Evolutionary conservation across 2,888 invertebrate species (phyloP), one percentile per base, ranked within the genome.

Genomic region (Acrobasis consociella): DNA sequence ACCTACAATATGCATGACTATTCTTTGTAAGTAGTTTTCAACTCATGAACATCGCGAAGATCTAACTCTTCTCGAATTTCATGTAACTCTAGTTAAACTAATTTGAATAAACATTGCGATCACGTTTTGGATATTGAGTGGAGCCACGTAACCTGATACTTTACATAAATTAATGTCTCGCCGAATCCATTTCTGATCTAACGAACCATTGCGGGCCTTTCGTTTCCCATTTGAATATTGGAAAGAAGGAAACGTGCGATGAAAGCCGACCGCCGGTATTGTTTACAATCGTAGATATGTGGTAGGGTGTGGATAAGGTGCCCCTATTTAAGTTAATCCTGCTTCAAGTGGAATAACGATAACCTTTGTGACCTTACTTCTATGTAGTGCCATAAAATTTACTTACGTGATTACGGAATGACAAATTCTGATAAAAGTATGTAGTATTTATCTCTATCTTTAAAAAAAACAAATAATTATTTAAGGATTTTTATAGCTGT

Each of bases 221-320:
- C 84, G 83, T 82, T 77, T 76, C 73, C 70, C 73, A 85, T 89
- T 89, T 89, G 86, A 86, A 89, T 89, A 86, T 86, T 81, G 76
- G 77, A 75, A 81, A 76, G 78, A 81, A 85, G 78, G 80, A 83
- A 86, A 83, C 78, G 74, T 74, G 81, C 76, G 72, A 72, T 80
- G 77, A 76, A 82, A 79, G 72, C 72, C 72, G 68, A 65, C 60
- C 65, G 68, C 67, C 64, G 71, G 76, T 79, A 81, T 81, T 80
- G 80, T 78, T 79, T 78, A 71, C 67, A 68, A 66, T 66, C 62
- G 64, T 72, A 74, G 69, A 74, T 71, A 70, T 70, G 68, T 71
- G 65, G 73, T 71, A 72, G 74, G 50, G 53, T 59, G 52, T 46
- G 49, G 63, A 62, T 60, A 63, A 64, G 63, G 49, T 51, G 38